Percentiles rank a stretch among this genome's conserved stretches.
Evolutionary conservation across 2,113 vertebrate species (phyloP).

Genomic region (Brienomyrus longianalis): DNA sequence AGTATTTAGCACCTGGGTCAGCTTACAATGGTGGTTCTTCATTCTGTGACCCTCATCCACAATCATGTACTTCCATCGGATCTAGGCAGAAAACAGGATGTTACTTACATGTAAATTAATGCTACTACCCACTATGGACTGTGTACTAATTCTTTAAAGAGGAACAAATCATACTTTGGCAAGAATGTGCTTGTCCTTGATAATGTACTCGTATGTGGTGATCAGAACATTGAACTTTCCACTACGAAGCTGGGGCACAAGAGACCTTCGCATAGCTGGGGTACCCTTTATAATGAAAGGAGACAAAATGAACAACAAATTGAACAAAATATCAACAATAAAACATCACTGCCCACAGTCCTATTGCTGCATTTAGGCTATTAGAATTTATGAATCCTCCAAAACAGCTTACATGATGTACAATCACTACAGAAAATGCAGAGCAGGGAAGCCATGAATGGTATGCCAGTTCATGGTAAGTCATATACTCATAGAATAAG

Average conservation of each 20-base stretch:
- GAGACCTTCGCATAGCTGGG: conserved; percentile 80
- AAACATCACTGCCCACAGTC: neutral
- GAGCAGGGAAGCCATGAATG: neutral
- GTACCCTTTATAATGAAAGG: conserved; percentile 68
- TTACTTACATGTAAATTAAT: neutral
- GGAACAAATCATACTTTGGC: conserved; percentile 74
- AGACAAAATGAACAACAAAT: neutral
- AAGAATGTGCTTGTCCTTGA: conserved; percentile 98
- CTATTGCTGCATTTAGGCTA: neutral
- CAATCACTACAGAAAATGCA: neutral
- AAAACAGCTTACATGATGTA: neutral
- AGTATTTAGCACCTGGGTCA: conserved; percentile 95
- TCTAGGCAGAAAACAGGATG: conserved; percentile 52
- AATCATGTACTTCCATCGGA: conserved; percentile 99
- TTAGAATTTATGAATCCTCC: neutral
- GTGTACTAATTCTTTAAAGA: neutral
- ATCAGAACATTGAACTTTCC: conserved; percentile 96
- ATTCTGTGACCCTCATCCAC: conserved; percentile 96
- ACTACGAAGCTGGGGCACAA: conserved; percentile 86
- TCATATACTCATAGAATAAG: neutral
- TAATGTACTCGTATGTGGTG: conserved; percentile 97
- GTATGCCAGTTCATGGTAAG: neutral
- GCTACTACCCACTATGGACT: neutral
- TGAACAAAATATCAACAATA: neutral
- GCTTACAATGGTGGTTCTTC: conserved; percentile 98